phyloP scores from a whole-genome alignment of 1,140 invertebrate species.

The Himalopsyche phryganea region DNA sequence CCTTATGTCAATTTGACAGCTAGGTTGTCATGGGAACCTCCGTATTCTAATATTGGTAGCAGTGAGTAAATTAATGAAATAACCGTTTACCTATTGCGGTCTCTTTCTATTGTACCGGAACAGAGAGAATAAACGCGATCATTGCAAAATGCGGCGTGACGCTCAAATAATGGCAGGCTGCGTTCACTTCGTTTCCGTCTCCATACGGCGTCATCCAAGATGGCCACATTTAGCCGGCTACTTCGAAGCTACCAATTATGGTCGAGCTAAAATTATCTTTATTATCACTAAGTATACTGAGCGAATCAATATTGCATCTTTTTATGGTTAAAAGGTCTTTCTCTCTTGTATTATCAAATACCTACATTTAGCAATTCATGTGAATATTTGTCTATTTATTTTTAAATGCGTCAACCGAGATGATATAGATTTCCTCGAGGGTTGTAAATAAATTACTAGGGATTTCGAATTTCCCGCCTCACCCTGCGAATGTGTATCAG shows the following conservation, averaged over 20 bases:
- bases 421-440: too few relatives aligned
- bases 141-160: background rate
- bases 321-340: too few relatives aligned
- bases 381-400: too few relatives aligned
- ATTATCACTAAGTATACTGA: too few relatives aligned
- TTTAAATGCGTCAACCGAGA: too few relatives aligned
- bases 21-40: background rate
- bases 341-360: too few relatives aligned
- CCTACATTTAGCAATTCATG: too few relatives aligned
- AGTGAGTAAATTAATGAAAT: background rate
- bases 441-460: too few relatives aligned
- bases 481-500: conserved; percentile 4
- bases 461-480: conserved; percentile 22
- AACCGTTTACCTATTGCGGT: background rate
- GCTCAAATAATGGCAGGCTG: background rate
- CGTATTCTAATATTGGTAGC: background rate
- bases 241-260: too few relatives aligned
- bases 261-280: too few relatives aligned
- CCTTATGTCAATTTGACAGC: background rate
- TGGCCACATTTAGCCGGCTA: conserved; percentile 5
- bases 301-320: too few relatives aligned
- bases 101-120: background rate
- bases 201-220: conserved; percentile 17
- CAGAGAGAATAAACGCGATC: conserved; percentile 1
- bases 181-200: conserved; percentile 19